Conservation (phyloP, 1,140 invertebrate species). For the Phenacoccus solenopsis region DNA sequence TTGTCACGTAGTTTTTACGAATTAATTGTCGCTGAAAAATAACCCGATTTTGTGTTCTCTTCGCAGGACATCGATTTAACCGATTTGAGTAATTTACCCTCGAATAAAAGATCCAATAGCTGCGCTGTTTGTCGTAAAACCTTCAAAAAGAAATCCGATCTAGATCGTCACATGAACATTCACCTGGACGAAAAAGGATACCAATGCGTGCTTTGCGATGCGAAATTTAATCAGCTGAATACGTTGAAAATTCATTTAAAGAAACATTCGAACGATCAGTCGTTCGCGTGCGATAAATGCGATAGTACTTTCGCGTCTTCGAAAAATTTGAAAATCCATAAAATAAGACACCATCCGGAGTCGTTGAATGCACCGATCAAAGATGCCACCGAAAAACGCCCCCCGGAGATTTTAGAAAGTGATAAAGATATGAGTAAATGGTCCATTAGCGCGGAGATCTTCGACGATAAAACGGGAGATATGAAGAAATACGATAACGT, state of each 20-base stretch:
- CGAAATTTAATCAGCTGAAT: neutral
- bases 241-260: neutral
- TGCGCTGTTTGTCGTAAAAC: neutral
- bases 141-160: neutral
- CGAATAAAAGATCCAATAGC: neutral
- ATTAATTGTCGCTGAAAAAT: no score
- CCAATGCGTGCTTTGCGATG: neutral
- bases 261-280: neutral
- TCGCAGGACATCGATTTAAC: neutral
- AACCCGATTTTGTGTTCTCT: no score
- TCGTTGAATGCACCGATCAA: neutral
- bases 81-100: neutral
- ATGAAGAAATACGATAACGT: neutral
- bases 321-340: conserved; percentile 3
- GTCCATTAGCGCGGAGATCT: neutral
- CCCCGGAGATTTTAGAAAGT: neutral
- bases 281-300: neutral
- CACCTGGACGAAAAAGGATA: neutral
- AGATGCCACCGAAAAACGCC: neutral
- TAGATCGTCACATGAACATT: neutral
- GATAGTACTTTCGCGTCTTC: neutral
- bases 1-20: no score
- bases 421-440: neutral
- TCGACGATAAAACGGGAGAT: neutral
- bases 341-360: neutral